phyloP scores from a whole-genome alignment of 1,140 invertebrate genomes.

The Anadara kagoshimensis region DNA sequence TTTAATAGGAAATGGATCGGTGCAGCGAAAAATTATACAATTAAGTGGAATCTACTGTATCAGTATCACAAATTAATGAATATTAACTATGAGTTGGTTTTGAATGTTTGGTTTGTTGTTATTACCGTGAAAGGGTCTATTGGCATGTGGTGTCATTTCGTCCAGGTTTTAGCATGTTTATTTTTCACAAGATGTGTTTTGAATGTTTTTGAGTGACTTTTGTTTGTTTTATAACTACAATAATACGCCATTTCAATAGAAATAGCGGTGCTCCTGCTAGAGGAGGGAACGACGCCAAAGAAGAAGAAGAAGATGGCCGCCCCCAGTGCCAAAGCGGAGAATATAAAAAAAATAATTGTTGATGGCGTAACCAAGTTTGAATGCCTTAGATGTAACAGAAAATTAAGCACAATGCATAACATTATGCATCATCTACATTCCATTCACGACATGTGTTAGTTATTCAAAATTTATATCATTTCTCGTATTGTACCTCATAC shows the following conservation, averaged over 20 bases:
- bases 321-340: constrained; percentile 6
- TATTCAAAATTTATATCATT: constrained; percentile 8
- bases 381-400: constrained; percentile 12
- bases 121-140: constrained; percentile 5
- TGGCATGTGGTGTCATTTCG: constrained; percentile 2
- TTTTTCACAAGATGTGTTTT: constrained; percentile 1
- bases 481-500: neutral
- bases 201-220: neutral
- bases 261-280: neutral
- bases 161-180: constrained; percentile 9
- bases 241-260: too few relatives aligned
- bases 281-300: neutral
- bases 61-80: constrained; percentile 9
- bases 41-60: too few relatives aligned
- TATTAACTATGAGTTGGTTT: constrained; percentile 9
- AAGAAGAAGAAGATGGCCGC: constrained; percentile 1
- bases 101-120: constrained; percentile 9
- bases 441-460: constrained; percentile 15
- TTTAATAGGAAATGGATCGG: too few relatives aligned
- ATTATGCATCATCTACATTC: constrained; percentile 16
- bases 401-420: constrained; percentile 10
- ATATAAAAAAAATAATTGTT: constrained; percentile 7
- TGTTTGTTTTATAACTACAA: too few relatives aligned
- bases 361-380: constrained; percentile 11
- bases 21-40: too few relatives aligned